These are phyloP conservation scores for Chrysaora quinquecirrha DNA, from an alignment of 30 jellyfish, hydroid and myxozoan species.

Conservation along the genomic window DNA sequence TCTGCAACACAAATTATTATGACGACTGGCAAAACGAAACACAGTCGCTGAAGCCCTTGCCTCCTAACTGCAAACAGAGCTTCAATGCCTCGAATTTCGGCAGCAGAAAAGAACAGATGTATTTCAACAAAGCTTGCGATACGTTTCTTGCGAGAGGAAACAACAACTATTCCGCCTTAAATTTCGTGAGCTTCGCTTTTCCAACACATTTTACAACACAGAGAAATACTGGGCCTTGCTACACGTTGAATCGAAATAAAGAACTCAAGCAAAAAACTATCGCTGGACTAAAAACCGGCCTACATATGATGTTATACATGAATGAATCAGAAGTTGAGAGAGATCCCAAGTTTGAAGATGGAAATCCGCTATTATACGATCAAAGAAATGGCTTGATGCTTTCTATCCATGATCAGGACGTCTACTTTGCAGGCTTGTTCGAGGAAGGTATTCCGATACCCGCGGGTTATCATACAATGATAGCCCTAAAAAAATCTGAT, in stretches of 20 bases:
- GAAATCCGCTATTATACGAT: background rate
- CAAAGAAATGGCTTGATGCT: conserved; percentile 24
- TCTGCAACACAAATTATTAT: conserved; percentile 43
- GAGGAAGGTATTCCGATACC: conserved; percentile 40
- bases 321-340: background rate
- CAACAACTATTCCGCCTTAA: background rate
- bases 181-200: background rate
- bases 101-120: background rate
- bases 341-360: too few relatives aligned
- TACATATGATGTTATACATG: conserved; percentile 39
- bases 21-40: background rate
- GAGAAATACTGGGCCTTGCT: conserved; percentile 25
- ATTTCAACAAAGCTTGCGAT: conserved; percentile 19
- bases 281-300: conserved; percentile 13
- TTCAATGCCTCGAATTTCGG: conserved; percentile 13
- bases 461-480: conserved; percentile 41
- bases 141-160: conserved; percentile 12
- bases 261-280: background rate
- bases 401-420: conserved; percentile 27
- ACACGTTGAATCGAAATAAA: conserved; percentile 35
- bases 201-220: conserved; percentile 15
- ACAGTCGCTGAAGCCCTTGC: conserved; percentile 11
- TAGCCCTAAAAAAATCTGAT: conserved; percentile 5
- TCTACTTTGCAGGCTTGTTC: background rate
- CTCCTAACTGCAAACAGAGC: conserved; percentile 24